A percentile compares a stretch with the other conserved stretches of the same genome.
phyloP scores from a whole-genome alignment of 2,888 invertebrate genomes.

The Spilosoma lubricipeda region DNA sequence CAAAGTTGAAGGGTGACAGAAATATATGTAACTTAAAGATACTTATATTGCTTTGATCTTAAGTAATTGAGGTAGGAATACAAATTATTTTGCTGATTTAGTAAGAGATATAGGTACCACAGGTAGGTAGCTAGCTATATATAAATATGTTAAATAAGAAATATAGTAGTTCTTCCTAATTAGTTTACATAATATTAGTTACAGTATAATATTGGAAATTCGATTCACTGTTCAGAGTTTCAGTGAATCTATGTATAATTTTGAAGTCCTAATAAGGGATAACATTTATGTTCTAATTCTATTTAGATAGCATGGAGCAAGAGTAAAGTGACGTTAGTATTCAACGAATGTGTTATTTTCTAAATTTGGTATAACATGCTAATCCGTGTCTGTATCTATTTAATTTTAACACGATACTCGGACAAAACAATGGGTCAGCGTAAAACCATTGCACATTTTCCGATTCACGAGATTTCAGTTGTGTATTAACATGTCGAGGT shows the following conservation, averaged over 20 bases:
- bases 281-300: not conserved
- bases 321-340: slow-evolving; percentile 6
- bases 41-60: not conserved
- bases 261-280: not conserved
- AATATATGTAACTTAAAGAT: not conserved
- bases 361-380: slow-evolving; percentile 42
- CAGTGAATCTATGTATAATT: not conserved
- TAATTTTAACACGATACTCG: slow-evolving; percentile 38
- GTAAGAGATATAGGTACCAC: slow-evolving; percentile 9
- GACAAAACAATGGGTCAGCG: slow-evolving; percentile 53
- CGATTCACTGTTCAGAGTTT: too few species aligned
- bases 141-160: too few species aligned
- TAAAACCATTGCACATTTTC: slow-evolving; percentile 63
- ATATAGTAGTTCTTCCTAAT: too few species aligned
- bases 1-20: not conserved
- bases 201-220: not conserved
- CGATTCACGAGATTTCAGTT: slow-evolving; percentile 67
- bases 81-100: not conserved
- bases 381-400: slow-evolving; percentile 39
- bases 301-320: not conserved
- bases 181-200: not conserved
- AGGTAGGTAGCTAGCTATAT: too few species aligned
- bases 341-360: slow-evolving; percentile 29
- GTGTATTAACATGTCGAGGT: slow-evolving; percentile 68
- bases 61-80: not conserved